These are phyloP conservation scores for Deilephila elpenor DNA, from an alignment of 2,888 invertebrate species.

Conservation along the genomic window DNA sequence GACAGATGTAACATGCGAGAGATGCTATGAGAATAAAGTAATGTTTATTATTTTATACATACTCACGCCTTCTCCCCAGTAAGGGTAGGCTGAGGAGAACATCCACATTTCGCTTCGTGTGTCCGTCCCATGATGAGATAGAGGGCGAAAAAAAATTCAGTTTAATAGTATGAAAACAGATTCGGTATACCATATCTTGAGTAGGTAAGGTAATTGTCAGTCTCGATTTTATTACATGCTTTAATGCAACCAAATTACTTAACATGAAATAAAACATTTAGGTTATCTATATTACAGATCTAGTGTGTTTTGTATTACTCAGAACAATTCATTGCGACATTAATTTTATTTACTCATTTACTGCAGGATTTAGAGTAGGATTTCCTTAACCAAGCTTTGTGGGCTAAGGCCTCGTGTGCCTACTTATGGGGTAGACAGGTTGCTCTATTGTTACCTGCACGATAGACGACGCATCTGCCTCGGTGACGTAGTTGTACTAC, in stretches of 20 bases:
- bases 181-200: not conserved
- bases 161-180: not conserved
- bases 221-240: not conserved
- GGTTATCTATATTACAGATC: constrained; percentile 11
- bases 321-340: constrained; percentile 6
- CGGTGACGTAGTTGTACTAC: no score
- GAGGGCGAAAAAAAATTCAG: not conserved
- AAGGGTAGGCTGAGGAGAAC: no score
- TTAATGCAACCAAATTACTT: not conserved
- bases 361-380: constrained; percentile 6
- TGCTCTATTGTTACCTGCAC: no score
- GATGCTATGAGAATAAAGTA: not conserved
- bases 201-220: not conserved
- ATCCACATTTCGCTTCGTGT: no score
- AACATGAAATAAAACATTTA: constrained; percentile 4
- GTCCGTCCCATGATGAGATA: no score
- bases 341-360: not conserved
- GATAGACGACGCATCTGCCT: no score
- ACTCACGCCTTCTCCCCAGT: no score
- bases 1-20: not conserved
- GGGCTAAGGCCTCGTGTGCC: not conserved
- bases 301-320: not conserved
- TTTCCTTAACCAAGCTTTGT: not conserved
- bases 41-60: no score
- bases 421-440: not conserved